Base-by-base conservation (phyloP, 2,888 invertebrate genomes). In the Lacanobia wlatinum region DNA sequence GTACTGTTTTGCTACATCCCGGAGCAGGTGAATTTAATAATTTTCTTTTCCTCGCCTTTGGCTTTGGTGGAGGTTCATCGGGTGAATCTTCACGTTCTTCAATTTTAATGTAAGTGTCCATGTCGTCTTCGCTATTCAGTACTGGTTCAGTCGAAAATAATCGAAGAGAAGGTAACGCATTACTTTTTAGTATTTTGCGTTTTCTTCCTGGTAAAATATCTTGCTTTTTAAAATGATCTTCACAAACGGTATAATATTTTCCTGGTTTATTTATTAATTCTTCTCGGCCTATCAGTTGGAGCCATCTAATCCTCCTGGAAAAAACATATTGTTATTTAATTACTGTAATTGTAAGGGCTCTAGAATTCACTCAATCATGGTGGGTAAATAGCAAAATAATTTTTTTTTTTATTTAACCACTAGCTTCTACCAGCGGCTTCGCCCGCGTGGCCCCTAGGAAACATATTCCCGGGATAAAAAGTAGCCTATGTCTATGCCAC, bases 231-330 rank as follows among this genome's bases (percentile, higher is more conserved):
- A 76, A 76, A 72, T 76, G 76, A 0, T 40, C 61, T 65, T 76
- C 76, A 56, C 76, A 76, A 38, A 76, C 76, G 43, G n/a, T 50
- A 28, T 61, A 76, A 46, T 65, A 38, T 38, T 12, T 43, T 2
- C 38, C 14, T 21, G 60, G 50, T 65, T 18, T 72, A 10, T 73
- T 38, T 28, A n/a, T 38, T 46, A 76, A 72, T 59, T 76, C 76
- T 73, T 72, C 73, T 65, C 80, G 64, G n/a, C 50, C 73, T 46
- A 79, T 79, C 28, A 79, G 48, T 34, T n/a, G 1, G 28, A 79
- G 76, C 76, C 76, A 79, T 61, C 65, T 0, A 12, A 23, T 12
- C 9, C 76, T 64, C 48, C 79, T 76, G 79, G 12, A 79, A 76
- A 64, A 71, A 55, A 28, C 16, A 46, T 62, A 7, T 40, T 38